Percentiles rank a stretch among this genome's conserved stretches.
These are phyloP conservation scores for Synergus umbraculus DNA, from an alignment of 2,888 invertebrate genomes.

Conservation along the genomic window DNA sequence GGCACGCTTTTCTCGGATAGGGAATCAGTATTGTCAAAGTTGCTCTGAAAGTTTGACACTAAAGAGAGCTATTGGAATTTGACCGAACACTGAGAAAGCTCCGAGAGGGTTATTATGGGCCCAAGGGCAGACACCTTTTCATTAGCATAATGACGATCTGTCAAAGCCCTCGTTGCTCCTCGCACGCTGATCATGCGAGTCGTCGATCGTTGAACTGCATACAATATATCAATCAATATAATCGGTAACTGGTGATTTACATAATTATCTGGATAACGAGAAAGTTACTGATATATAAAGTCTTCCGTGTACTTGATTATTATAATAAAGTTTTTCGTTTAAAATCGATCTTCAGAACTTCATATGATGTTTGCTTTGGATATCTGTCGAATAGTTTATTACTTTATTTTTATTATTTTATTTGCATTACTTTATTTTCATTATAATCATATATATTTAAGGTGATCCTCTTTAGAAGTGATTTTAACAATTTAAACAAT, in stretches of 20 bases:
- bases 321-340: conserved; percentile 21
- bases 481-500: too few relatives aligned
- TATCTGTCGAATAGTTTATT: neutral
- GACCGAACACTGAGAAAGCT: neutral
- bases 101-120: conserved; percentile 6
- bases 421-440: too few relatives aligned
- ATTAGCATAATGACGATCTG: conserved; percentile 53
- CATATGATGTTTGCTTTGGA: neutral
- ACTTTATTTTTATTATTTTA: too few relatives aligned
- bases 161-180: conserved; percentile 40
- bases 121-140: conserved; percentile 31
- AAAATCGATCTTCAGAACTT: neutral
- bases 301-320: conserved; percentile 25
- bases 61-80: neutral
- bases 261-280: conserved; percentile 45
- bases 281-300: conserved; percentile 19
- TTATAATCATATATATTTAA: too few relatives aligned
- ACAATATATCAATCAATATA: conserved; percentile 46
- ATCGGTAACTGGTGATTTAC: conserved; percentile 24
- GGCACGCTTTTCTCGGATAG: neutral
- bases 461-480: too few relatives aligned
- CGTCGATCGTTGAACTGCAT: conserved; percentile 41
- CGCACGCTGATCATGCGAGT: conserved; percentile 21
- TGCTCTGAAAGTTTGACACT: neutral
- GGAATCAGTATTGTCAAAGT: neutral